phyloP scores from a whole-genome alignment of 2,888 invertebrate genomes.

The Epistrophe eligans region DNA sequence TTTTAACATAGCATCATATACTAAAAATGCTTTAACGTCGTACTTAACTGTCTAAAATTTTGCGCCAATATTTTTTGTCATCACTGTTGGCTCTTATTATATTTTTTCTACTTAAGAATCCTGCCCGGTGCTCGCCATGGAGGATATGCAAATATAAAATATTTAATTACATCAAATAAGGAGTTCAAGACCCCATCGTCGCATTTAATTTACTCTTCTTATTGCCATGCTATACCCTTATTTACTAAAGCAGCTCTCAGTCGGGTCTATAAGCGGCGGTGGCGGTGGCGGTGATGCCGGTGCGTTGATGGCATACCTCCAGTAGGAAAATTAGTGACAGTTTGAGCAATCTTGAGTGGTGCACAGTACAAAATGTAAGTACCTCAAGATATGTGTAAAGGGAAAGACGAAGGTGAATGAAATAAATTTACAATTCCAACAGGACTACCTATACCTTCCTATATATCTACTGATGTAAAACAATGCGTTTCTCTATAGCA shows the following conservation, averaged over 20 bases:
- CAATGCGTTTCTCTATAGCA: conserved; percentile 41
- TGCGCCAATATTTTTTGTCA: no score
- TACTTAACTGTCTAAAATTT: no score
- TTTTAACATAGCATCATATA: no score
- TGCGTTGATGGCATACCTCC: neutral
- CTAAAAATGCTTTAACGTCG: no score
- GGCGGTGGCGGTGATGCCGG: neutral
- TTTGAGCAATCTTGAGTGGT: conserved; percentile 72
- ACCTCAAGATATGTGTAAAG: neutral
- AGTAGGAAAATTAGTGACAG: conserved; percentile 68
- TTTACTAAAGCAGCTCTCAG: conserved; percentile 64
- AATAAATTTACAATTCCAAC: conserved; percentile 67
- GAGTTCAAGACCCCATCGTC: conserved; percentile 70
- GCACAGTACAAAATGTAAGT: neutral
- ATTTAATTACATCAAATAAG: conserved; percentile 75
- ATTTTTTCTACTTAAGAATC: neutral
- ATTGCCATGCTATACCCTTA: conserved; percentile 47
- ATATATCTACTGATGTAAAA: conserved; percentile 30
- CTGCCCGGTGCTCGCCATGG: conserved; percentile 23
- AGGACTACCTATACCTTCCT: conserved; percentile 31
- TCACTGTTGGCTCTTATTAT: neutral
- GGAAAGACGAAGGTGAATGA: conserved; percentile 24
- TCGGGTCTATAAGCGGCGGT: neutral
- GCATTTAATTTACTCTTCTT: conserved; percentile 63
- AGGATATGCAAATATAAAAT: conserved; percentile 72